These are phyloP conservation scores for Ifrita kowaldi DNA, from an alignment of 2,113 vertebrate genomes.

Conservation along the genomic window DNA sequence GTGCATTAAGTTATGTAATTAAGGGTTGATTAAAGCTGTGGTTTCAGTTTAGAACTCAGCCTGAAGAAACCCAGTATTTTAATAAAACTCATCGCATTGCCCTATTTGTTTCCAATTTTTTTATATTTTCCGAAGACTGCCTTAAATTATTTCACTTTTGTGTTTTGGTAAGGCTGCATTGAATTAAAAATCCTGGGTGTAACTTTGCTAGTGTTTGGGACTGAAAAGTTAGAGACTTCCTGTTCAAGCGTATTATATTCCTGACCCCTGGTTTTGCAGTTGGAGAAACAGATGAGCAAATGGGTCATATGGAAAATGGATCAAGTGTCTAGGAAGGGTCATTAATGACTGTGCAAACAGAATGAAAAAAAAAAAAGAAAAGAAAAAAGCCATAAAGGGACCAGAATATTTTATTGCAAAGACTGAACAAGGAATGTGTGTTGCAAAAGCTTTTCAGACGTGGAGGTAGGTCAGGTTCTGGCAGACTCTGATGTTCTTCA, in stretches of 20 bases:
- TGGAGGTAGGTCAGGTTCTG: neutral
- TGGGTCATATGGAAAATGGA: neutral
- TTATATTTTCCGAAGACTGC: neutral
- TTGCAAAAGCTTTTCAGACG: neutral
- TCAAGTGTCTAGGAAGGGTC: neutral
- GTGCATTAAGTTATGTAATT: slow-evolving; percentile 33
- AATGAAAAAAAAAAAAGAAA: neutral
- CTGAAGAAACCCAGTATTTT: neutral
- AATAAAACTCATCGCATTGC: neutral
- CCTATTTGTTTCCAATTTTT: neutral
- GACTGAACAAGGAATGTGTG: neutral
- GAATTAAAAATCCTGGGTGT: slow-evolving; percentile 29
- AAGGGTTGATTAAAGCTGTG: slow-evolving; percentile 22
- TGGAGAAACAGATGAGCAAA: slow-evolving; percentile 48
- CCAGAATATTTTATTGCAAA: neutral
- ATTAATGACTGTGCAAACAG: neutral
- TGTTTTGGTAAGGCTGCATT: neutral
- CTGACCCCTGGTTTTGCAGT: neutral
- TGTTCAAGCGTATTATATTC: neutral
- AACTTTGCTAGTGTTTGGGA: neutral
- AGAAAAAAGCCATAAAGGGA: neutral
- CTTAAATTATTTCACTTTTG: neutral
- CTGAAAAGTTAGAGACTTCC: slow-evolving; percentile 7
- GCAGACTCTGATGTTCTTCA: neutral
- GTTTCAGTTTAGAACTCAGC: slow-evolving; percentile 3